phyloP scores from a whole-genome alignment of 2,113 vertebrate species.

The Pogonocichla stellata region DNA sequence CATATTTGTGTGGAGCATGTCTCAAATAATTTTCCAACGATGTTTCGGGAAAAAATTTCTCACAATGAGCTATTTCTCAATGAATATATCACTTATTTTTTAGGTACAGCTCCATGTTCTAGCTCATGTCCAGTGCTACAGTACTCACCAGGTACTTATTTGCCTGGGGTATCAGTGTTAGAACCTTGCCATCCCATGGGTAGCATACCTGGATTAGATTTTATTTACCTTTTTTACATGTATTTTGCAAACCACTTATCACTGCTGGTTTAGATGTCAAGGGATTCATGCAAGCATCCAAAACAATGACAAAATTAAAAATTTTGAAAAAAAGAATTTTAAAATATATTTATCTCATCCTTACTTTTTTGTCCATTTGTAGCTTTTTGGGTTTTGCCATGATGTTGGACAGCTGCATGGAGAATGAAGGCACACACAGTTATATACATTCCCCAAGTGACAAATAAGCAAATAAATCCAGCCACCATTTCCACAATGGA shows the following conservation, averaged over 20 bases:
- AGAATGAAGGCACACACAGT: neutral
- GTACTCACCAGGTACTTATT: neutral
- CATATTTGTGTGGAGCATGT: neutral
- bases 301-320: neutral
- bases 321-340: neutral
- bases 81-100: neutral
- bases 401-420: neutral
- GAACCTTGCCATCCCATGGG: neutral
- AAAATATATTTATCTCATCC: neutral
- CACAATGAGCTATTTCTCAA: neutral
- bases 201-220: neutral
- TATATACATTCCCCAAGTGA: neutral
- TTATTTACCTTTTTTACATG: neutral
- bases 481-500: neutral
- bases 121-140: neutral
- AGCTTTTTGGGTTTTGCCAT: neutral
- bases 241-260: neutral
- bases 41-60: neutral
- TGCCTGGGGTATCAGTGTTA: neutral
- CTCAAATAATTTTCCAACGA: neutral
- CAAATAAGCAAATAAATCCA: neutral
- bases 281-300: neutral
- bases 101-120: neutral
- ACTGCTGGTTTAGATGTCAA: neutral
- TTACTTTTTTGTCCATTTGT: neutral